A percentile compares a stretch with the other conserved stretches of the same genome.
Conservation (phyloP, 2,888 invertebrate genomes). For the Tortricodes alternella region DNA sequence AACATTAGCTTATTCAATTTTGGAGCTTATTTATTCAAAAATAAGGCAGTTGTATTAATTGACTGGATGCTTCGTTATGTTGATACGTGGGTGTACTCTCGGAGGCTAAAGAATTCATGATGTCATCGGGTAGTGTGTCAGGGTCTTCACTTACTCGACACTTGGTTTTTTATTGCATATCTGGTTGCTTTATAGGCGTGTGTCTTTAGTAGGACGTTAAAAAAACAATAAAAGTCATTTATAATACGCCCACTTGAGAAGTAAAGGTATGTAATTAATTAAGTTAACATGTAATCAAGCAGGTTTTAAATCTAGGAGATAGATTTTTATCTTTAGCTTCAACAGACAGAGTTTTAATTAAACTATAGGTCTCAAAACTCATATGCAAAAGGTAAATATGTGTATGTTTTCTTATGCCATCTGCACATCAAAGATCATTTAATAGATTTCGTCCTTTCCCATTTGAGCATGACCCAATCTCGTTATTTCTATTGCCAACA, state of each 20-base stretch:
- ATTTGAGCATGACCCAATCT: slow-evolving; percentile 2
- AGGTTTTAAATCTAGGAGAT: background rate
- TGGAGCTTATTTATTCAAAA: slow-evolving; percentile 14
- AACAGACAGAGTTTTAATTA: too few species aligned
- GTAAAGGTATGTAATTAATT: background rate
- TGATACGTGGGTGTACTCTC: slow-evolving; percentile 46
- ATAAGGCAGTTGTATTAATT: slow-evolving; percentile 30
- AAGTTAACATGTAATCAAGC: background rate
- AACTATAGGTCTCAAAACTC: too few species aligned
- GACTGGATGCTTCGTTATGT: slow-evolving; percentile 10
- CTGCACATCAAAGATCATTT: too few species aligned
- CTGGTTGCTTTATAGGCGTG: slow-evolving; percentile 20
- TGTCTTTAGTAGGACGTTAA: slow-evolving; percentile 11
- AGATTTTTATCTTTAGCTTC: background rate
- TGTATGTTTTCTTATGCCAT: too few species aligned
- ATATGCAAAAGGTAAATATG: too few species aligned
- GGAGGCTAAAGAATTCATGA: slow-evolving; percentile 51
- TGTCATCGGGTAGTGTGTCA: slow-evolving; percentile 58
- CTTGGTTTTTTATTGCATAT: slow-evolving; percentile 40
- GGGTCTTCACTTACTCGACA: slow-evolving; percentile 54
- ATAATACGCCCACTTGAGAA: slow-evolving; percentile 14
- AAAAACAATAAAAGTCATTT: slow-evolving; percentile 25
- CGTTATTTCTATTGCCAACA: background rate
- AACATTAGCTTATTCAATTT: slow-evolving; percentile 15
- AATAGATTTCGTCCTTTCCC: too few species aligned